phyloP scores from a whole-genome alignment of 2,797 vertebrate species.

The Selene dorsalis region DNA sequence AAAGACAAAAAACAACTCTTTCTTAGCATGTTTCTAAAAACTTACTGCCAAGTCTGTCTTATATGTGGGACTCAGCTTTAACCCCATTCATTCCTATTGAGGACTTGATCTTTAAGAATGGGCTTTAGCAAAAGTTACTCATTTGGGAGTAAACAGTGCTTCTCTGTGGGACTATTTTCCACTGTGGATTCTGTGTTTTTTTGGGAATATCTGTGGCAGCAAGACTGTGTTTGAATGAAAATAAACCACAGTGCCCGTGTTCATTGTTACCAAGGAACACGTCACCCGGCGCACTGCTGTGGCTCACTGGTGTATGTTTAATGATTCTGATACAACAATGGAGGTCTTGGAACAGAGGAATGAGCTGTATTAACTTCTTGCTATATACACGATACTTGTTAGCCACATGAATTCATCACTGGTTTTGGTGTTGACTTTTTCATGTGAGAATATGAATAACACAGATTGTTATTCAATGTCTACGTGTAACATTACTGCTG shows the following conservation, averaged over 20 bases:
- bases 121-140: not conserved
- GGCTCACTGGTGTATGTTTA: not conserved
- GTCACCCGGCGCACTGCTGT: not conserved
- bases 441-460: not conserved
- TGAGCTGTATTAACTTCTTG: too few relatives aligned
- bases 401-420: not conserved
- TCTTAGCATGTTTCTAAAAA: not conserved
- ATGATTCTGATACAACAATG: not conserved
- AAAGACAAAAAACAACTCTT: too few relatives aligned
- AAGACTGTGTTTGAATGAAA: not conserved
- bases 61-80: not conserved
- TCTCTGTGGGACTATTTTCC: not conserved
- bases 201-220: too few relatives aligned
- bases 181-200: not conserved
- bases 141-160: not conserved
- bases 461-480: too few relatives aligned
- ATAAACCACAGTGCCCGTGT: not conserved
- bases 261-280: not conserved
- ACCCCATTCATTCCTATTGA: not conserved
- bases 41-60: not conserved
- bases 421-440: not conserved
- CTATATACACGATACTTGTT: too few relatives aligned
- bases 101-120: too few relatives aligned
- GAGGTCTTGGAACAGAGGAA: not conserved
- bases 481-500: not conserved